Conservation (phyloP, 2,113 vertebrate genomes). For the Eleginops maclovinus region DNA sequence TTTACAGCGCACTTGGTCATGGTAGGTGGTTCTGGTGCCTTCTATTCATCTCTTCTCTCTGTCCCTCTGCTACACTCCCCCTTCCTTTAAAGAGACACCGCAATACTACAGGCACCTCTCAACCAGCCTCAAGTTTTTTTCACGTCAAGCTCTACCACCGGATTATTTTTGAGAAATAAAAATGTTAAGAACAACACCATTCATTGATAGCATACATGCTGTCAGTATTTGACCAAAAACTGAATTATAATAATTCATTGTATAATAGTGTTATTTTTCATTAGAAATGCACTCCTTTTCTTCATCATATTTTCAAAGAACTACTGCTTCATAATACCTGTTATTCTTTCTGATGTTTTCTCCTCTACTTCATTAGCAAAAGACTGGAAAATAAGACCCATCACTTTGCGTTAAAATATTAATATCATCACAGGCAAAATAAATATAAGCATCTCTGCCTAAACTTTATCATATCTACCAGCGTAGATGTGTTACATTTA, state of each 20-base stretch:
- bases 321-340: no score
- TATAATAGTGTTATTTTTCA: not conserved
- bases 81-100: slow-evolving; percentile 84
- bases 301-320: no score
- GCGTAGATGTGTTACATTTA: no score
- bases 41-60: slow-evolving; percentile 82
- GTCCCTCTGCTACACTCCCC: slow-evolving; percentile 79
- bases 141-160: not conserved
- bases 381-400: no score
- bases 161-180: not conserved
- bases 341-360: no score
- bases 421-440: no score
- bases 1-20: slow-evolving; percentile 79
- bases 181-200: not conserved
- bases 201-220: not conserved
- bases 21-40: slow-evolving; percentile 83
- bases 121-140: slow-evolving; percentile 38
- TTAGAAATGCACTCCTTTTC: not conserved
- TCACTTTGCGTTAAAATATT: no score
- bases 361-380: no score
- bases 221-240: not conserved
- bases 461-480: no score
- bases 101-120: slow-evolving; percentile 66
- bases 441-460: no score
- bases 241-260: no score